A percentile compares a stretch with the other conserved stretches of the same genome.
Conservation (phyloP, 2,113 vertebrate species). For the Pandion haliaetus region DNA sequence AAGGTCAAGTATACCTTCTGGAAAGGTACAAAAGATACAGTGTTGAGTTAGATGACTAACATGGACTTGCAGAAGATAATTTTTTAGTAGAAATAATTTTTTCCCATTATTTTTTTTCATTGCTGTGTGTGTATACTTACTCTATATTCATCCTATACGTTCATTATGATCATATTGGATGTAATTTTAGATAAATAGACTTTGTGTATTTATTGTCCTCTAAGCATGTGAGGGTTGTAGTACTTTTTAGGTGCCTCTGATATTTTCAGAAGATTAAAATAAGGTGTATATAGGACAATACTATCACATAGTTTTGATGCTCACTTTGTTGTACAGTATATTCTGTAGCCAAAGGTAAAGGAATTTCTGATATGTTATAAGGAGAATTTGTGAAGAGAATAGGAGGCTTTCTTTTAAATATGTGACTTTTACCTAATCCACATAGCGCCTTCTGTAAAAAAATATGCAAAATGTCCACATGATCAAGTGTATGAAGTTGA, state of each 20-base stretch:
- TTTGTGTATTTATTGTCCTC: neutral
- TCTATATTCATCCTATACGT: neutral
- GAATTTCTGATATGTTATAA: neutral
- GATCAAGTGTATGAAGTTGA: neutral
- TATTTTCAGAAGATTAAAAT: neutral
- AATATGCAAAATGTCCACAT: neutral
- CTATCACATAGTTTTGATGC: neutral
- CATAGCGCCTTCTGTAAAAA: neutral
- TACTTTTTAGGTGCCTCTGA: neutral
- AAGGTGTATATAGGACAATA: neutral
- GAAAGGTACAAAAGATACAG: neutral
- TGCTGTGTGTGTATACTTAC: neutral
- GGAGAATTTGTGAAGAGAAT: neutral
- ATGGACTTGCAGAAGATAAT: neutral
- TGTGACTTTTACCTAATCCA: neutral
- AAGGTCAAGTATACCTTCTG: neutral
- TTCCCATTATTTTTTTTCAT: neutral
- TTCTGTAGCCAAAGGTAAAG: neutral
- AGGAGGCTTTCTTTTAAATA: neutral
- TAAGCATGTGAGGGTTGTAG: neutral
- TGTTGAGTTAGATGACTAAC: neutral
- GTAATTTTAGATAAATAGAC: neutral
- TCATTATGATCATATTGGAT: neutral
- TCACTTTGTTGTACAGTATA: neutral
- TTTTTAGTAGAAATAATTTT: neutral